Conservation (phyloP, 2,888 invertebrate genomes). For the Calameuta filiformis region DNA sequence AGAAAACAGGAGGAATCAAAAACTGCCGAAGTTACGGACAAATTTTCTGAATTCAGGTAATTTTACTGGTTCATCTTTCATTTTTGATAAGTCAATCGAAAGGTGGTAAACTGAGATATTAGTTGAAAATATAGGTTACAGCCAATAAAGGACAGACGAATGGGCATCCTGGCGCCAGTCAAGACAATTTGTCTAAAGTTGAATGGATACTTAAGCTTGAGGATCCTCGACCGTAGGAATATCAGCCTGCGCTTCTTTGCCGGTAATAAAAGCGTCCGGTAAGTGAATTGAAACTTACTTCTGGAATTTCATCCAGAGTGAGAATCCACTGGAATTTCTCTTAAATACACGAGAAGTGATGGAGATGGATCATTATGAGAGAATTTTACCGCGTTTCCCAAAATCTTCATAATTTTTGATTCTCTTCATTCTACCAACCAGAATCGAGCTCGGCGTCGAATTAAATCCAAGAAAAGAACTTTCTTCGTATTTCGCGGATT, state of each 20-base stretch:
- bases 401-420: not conserved
- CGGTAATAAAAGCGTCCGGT: constrained; percentile 35
- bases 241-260: constrained; percentile 38
- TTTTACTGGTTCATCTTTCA: not conserved
- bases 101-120: not conserved
- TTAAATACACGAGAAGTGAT: not conserved
- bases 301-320: not conserved
- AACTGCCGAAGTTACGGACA: not conserved
- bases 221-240: constrained; percentile 38
- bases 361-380: not conserved
- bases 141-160: not conserved
- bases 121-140: not conserved
- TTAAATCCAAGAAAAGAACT: constrained; percentile 35
- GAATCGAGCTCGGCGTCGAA: constrained; percentile 44
- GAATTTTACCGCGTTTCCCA: not conserved
- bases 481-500: constrained; percentile 27
- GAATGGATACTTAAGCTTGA: constrained; percentile 38
- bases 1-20: not conserved
- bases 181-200: constrained; percentile 42
- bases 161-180: constrained; percentile 17
- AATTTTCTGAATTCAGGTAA: not conserved
- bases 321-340: not conserved
- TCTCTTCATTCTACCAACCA: constrained; percentile 13
- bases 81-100: not conserved
- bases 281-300: constrained; percentile 2